Evolutionary conservation across 2,113 vertebrate genomes (phyloP), one percentile per base, ranked within the genome.

Genomic region (Scophthalmus maximus): DNA sequence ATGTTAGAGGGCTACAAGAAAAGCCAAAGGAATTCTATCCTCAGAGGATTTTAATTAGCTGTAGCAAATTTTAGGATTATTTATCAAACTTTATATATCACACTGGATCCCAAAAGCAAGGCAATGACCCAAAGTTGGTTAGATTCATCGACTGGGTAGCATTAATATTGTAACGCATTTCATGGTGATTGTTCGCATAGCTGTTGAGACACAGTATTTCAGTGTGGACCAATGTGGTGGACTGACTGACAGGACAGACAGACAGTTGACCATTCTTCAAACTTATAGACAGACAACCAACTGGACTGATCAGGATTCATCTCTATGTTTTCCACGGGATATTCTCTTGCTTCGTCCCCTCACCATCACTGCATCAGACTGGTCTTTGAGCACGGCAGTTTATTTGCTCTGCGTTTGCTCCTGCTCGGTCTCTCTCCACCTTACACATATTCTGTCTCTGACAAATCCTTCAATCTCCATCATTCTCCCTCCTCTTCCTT

Each of bases 351-450:
- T 23, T 56, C 58, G 27, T 60, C 14, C 51, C 52, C 23, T 77
- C n/a, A 60, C 56, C 12, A 11, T 60, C 62, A 36, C 14, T n/a
- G 36, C 34, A 61, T 68, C 34, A 32, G 42, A 42, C 32, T 34
- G 29, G 42, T 73, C 55, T 75, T 53, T 27, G 67, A 64, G 26
- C 42, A 51, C 38, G 29, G 27, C 36, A 66, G 50, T 67, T 78
- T 79, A 81, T 84, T 87, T 84, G 64, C 72, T 73, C 23, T 46
- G 56, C 74, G n/a, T 81, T 78, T 71, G 17, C 69, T 79, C 40
- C 29, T 40, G 22, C 67, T 71, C 34, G 8, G 36, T 71, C 40
- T 73, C 63, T 50, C 23, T 47, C 26, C 8, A 12, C 59, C 11
- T 67, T 52, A 59, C 55, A 53, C 36, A 64, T 51, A 64, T 63